phyloP scores from a whole-genome alignment of 2,888 invertebrate genomes.

The Vandiemenella viatica region DNA sequence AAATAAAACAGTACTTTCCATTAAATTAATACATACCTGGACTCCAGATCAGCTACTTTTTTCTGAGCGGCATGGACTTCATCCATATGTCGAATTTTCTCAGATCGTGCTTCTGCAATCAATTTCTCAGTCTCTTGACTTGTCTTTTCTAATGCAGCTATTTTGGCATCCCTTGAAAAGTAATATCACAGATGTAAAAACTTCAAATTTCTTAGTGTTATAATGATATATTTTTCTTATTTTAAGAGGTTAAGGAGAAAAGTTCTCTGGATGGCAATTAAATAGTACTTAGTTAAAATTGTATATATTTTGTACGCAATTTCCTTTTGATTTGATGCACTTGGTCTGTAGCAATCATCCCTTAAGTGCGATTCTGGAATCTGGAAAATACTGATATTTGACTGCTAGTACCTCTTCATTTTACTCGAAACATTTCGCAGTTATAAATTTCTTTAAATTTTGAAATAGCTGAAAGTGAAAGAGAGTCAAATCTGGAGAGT shows the following conservation, averaged over 20 bases:
- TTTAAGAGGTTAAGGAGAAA: conserved; percentile 10
- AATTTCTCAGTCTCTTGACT: conserved; percentile 71
- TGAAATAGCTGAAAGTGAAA: too few relatives aligned
- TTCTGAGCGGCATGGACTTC: conserved; percentile 74
- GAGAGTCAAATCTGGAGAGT: too few relatives aligned
- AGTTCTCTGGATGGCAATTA: neutral
- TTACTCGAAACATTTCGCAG: too few relatives aligned
- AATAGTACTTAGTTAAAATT: neutral
- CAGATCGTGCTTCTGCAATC: conserved; percentile 71
- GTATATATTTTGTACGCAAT: neutral
- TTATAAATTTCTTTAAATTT: too few relatives aligned
- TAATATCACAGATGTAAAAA: too few relatives aligned
- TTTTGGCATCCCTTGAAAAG: conserved; percentile 56
- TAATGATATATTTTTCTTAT: too few relatives aligned
- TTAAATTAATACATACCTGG: conserved; percentile 49
- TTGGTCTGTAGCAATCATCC: too few relatives aligned
- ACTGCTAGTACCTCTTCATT: too few relatives aligned
- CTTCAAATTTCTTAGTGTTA: too few relatives aligned
- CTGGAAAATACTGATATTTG: too few relatives aligned
- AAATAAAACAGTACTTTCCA: too few relatives aligned
- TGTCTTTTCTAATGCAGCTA: conserved; percentile 67
- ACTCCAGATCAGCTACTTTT: conserved; percentile 70
- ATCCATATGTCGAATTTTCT: conserved; percentile 79
- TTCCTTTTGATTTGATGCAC: neutral
- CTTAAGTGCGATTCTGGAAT: too few relatives aligned